Evolutionary conservation across 2,797 vertebrate species (phyloP).

Genomic region (Pipistrellus kuhlii): DNA sequence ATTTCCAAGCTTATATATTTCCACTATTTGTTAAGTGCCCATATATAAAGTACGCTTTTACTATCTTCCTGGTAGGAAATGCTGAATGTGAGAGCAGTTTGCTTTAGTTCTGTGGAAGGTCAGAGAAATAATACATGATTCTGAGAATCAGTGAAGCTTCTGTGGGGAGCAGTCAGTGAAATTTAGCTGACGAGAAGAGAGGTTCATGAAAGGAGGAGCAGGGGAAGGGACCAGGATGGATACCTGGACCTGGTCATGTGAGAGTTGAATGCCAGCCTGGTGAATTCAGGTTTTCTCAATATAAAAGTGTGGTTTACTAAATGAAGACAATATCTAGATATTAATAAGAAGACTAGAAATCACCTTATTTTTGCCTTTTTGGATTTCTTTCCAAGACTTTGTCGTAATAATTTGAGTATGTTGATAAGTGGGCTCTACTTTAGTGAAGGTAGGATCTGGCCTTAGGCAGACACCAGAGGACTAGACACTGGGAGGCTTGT

Average conservation of each 20-base stretch:
- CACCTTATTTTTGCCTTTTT: constrained; percentile 7
- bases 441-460: constrained; percentile 47
- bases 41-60: constrained; percentile 5
- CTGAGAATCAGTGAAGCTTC: not conserved
- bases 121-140: not conserved
- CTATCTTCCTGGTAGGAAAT: constrained; percentile 22
- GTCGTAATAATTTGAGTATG: constrained; percentile 34
- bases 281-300: not conserved
- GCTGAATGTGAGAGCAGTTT: not conserved
- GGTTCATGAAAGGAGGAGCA: not conserved
- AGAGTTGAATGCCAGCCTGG: not conserved
- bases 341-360: constrained; percentile 44
- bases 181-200: not conserved
- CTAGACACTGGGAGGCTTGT: constrained; percentile 57
- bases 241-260: not conserved
- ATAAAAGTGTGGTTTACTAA: constrained; percentile 35
- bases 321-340: constrained; percentile 17
- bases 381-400: constrained; percentile 48
- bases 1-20: constrained; percentile 34
- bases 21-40: not conserved
- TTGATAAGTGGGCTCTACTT: not conserved
- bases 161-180: not conserved
- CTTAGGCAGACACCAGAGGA: constrained; percentile 69
- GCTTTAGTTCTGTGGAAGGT: not conserved
- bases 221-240: not conserved